A percentile compares a stretch with the other conserved stretches of the same genome.
Conservation (phyloP, 92 coral and sea anemone species). For the Heteractis magnifica region DNA sequence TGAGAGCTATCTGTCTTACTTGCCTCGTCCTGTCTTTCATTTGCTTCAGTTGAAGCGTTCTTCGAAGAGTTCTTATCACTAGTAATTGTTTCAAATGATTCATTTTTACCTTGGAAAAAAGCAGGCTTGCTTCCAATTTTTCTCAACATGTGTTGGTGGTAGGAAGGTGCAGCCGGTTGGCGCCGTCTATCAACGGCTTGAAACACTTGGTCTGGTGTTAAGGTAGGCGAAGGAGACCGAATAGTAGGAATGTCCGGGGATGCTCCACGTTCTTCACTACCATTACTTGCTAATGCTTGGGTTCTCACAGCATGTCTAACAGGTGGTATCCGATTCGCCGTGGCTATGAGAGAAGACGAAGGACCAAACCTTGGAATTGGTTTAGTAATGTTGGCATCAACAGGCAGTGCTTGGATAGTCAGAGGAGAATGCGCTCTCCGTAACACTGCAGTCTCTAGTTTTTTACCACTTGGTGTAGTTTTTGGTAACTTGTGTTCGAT, state of each 20-base stretch:
- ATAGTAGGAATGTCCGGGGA: constrained; percentile 49
- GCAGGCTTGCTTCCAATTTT: constrained; percentile 65
- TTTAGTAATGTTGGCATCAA: constrained; percentile 62
- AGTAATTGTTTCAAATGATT: constrained; percentile 6
- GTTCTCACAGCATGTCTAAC: constrained; percentile 59
- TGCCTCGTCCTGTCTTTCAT: constrained; percentile 30
- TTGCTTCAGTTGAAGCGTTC: constrained; percentile 15
- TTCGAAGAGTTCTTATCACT: constrained; percentile 31
- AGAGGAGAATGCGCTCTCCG: constrained; percentile 84
- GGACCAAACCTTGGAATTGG: constrained; percentile 57
- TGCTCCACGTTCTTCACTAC: constrained; percentile 52
- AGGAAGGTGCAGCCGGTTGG: constrained; percentile 98
- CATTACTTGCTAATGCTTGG: constrained; percentile 56
- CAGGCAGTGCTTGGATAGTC: constrained; percentile 82
- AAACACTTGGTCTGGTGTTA: constrained; percentile 92
- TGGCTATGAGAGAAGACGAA: constrained; percentile 55
- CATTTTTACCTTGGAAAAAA: constrained; percentile 64
- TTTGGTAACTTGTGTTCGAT: constrained; percentile 86
- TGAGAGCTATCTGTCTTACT: constrained; percentile 33
- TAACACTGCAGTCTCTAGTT: constrained; percentile 83
- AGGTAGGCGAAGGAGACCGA: constrained; percentile 80
- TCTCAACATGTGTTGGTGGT: constrained; percentile 96
- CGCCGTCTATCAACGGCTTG: constrained; percentile 94
- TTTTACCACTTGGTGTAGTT: constrained; percentile 75
- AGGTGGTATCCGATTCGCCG: constrained; percentile 63